Conservation (phyloP, 2,797 vertebrate species). For the Selene dorsalis region DNA sequence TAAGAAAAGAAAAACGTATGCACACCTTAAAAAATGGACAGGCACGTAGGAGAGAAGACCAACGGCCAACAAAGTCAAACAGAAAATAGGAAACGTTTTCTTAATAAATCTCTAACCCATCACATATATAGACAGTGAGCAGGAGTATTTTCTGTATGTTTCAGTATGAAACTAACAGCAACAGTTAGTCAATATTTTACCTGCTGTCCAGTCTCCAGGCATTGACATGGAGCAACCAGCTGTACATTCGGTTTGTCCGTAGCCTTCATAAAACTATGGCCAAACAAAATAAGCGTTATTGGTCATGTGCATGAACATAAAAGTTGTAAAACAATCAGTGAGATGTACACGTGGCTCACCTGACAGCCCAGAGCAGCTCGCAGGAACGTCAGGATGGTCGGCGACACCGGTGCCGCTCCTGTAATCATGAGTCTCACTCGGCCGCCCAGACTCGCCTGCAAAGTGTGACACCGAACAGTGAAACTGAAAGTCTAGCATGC, state of each 20-base stretch:
- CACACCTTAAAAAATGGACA: too few species aligned
- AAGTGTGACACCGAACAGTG: conserved; percentile 11
- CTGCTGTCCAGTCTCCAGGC: conserved; percentile 97
- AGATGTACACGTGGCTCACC: conserved; percentile 79
- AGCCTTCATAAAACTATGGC: conserved; percentile 95
- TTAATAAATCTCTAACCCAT: too few species aligned
- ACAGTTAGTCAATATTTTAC: conserved; percentile 70
- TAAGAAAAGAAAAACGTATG: not conserved
- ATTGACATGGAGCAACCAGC: conserved; percentile 92
- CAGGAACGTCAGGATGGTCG: conserved; percentile 93
- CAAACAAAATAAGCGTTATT: conserved; percentile 77
- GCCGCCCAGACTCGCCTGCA: conserved; percentile 92
- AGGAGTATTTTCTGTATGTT: too few species aligned
- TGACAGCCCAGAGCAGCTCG: conserved; percentile 95
- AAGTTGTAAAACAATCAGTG: not conserved
- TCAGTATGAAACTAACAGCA: too few species aligned
- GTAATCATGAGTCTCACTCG: conserved; percentile 93
- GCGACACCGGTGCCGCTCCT: conserved; percentile 94
- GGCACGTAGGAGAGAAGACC: too few species aligned
- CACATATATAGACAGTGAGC: too few species aligned
- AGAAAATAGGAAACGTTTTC: too few species aligned
- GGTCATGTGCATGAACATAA: not conserved
- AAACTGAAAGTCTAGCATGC: not conserved
- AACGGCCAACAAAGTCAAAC: too few species aligned
- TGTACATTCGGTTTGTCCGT: conserved; percentile 97